These are phyloP conservation scores for Pseudolaguvia tuberculata DNA, from an alignment of 2,113 vertebrate genomes.

Conservation along the genomic window DNA sequence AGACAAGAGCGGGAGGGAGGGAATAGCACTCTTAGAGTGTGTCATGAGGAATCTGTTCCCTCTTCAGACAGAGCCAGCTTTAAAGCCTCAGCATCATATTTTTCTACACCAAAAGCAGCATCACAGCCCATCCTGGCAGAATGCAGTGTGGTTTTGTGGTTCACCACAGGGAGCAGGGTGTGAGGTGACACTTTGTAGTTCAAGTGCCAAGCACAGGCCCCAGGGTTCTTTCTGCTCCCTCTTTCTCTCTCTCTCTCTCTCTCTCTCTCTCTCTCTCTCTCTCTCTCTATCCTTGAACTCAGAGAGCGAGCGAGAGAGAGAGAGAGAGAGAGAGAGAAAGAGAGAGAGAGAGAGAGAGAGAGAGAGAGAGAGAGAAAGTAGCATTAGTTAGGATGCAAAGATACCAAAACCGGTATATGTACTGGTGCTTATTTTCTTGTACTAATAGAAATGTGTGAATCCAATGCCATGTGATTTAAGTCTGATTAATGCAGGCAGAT, in stretches of 20 bases:
- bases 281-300: too few relatives aligned
- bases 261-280: too few relatives aligned
- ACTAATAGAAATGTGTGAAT: neutral
- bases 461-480: neutral
- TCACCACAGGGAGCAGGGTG: slow-evolving; percentile 37
- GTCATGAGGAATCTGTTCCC: slow-evolving; percentile 43
- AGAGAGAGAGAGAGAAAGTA: too few relatives aligned
- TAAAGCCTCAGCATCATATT: slow-evolving; percentile 2
- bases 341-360: too few relatives aligned
- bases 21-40: slow-evolving; percentile 24
- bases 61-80: slow-evolving; percentile 26
- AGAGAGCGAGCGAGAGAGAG: too few relatives aligned
- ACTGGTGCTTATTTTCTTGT: neutral
- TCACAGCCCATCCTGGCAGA: slow-evolving; percentile 14
- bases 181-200: slow-evolving; percentile 24
- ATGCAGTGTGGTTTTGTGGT: slow-evolving; percentile 35
- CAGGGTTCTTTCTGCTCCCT: neutral
- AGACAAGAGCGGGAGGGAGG: slow-evolving; percentile 14
- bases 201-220: slow-evolving; percentile 23
- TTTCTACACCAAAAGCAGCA: slow-evolving; percentile 2
- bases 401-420: neutral
- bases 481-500: neutral
- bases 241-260: neutral
- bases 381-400: neutral
- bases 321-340: too few relatives aligned